These are phyloP conservation scores for Diarsia rubi DNA, from an alignment of 2,888 invertebrate species.

Conservation along the genomic window DNA sequence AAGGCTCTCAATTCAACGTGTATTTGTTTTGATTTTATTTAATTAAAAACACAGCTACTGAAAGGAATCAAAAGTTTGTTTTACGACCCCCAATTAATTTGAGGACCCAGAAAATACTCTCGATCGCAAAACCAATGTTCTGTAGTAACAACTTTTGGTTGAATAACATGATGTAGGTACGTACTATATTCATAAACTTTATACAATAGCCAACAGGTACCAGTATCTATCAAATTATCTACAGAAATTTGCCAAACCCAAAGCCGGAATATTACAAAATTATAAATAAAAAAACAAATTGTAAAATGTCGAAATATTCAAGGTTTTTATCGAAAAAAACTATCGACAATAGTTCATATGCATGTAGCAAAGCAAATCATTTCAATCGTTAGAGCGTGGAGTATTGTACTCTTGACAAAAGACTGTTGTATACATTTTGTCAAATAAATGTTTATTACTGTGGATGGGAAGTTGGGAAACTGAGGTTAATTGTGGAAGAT, in stretches of 20 bases:
- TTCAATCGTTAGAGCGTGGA: constrained; percentile 60
- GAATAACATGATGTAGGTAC: not conserved
- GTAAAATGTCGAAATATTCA: constrained; percentile 62
- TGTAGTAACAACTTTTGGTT: not conserved
- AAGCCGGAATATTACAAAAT: constrained; percentile 60
- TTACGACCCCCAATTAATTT: not conserved
- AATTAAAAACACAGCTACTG: not conserved
- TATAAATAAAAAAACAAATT: constrained; percentile 38
- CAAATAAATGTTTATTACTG: constrained; percentile 66
- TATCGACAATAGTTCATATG: constrained; percentile 64
- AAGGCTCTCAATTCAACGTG: not conserved
- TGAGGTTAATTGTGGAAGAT: constrained; percentile 56
- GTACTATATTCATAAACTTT: not conserved
- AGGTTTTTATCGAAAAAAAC: constrained; percentile 63
- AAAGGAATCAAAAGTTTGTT: not conserved
- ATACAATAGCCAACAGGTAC: constrained; percentile 12
- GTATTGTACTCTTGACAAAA: constrained; percentile 65
- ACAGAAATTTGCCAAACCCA: constrained; percentile 24
- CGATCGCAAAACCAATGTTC: not conserved
- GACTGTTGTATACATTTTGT: constrained; percentile 61
- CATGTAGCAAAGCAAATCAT: constrained; percentile 62
- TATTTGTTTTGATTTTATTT: not conserved
- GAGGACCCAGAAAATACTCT: not conserved
- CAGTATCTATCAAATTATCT: constrained; percentile 13
- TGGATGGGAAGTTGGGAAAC: constrained; percentile 61